Evolutionary conservation across 2,113 vertebrate species (phyloP), one percentile per base, ranked within the genome.

Genomic region (Centropristis striata): DNA sequence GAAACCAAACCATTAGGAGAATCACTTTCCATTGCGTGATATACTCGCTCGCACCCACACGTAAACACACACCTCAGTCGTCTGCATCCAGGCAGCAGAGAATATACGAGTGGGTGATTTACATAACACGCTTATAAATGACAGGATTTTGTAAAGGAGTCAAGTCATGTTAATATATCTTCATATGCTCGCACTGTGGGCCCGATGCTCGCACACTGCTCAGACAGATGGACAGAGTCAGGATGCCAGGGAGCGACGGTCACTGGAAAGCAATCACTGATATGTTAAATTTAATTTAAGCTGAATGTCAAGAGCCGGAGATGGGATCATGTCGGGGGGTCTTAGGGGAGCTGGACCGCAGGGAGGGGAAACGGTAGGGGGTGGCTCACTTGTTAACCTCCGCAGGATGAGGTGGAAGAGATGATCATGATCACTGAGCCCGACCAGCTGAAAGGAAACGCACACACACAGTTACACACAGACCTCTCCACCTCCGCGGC

Each of bases 1-100:
- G 90, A 83, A 55, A 76, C 44, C 21, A 71, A 71, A 69, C 75
- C 86, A 85, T 89, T 84, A 86, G 64, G 25, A 60, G 89, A 85
- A 90, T 88, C 72, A 63, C 76, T 76, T 80, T 86, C 66, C 32
- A 12, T 49, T 15, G 78, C n/a, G 18, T 91, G 87, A 90, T 82
- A 70, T 44, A 60, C 73, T 77, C 72, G 25, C 78, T 83, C 83
- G 69, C 83, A 75, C 83, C 67, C 61, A 47, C 86, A 66, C 36
- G 4, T 59, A 87, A 74, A 86, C 86, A 85, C 73, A 61, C 44
- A 41, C 8, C 87, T 88, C 78, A 75, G 73, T 77, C 75, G 50
- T 71, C 54, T 70, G 78, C 70, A 72, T 79, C 77, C 66, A 80
- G 71, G 71, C 78, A 69, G 76, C 58, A 3, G 23, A 21, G 18